phyloP scores from a whole-genome alignment of 2,888 invertebrate genomes.

The Bhutanitis thaidina region DNA sequence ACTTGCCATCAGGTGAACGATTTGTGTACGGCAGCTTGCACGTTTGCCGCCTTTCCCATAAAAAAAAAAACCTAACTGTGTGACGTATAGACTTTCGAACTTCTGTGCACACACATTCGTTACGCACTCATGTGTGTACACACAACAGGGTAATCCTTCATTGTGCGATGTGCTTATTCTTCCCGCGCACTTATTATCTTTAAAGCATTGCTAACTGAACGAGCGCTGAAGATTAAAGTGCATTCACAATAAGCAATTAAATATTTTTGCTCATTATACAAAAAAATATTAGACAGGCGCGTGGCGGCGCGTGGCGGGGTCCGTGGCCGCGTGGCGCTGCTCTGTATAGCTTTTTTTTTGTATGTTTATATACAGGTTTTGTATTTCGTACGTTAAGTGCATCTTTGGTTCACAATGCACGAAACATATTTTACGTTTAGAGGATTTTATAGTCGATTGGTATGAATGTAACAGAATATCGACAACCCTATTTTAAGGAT shows the following conservation, averaged over 20 bases:
- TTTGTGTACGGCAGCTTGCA: no score
- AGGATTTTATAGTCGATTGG: no score
- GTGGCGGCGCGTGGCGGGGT: conserved; percentile 25
- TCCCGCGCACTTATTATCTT: conserved; percentile 1
- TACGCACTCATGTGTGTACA: not conserved
- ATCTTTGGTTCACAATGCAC: conserved; percentile 1
- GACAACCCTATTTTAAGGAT: no score
- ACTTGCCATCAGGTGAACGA: no score
- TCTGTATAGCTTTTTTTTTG: not conserved
- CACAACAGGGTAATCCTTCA: conserved; percentile 7
- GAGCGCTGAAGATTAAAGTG: conserved; percentile 41
- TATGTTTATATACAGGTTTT: conserved; percentile 7
- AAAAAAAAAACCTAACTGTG: no score
- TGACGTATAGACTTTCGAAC: no score
- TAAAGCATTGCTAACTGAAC: not conserved
- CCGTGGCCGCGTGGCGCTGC: not conserved
- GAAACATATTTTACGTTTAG: conserved; percentile 11
- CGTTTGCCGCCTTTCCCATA: no score
- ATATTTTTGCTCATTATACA: conserved; percentile 55
- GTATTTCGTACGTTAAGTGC: conserved; percentile 6
- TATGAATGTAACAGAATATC: no score
- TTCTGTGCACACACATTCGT: no score
- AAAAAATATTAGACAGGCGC: conserved; percentile 23
- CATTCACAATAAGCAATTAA: conserved; percentile 52
- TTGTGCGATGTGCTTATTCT: conserved; percentile 4